Evolutionary conservation across 2,797 vertebrate genomes (phyloP).

Genomic region (Eospalax fontanierii): DNA sequence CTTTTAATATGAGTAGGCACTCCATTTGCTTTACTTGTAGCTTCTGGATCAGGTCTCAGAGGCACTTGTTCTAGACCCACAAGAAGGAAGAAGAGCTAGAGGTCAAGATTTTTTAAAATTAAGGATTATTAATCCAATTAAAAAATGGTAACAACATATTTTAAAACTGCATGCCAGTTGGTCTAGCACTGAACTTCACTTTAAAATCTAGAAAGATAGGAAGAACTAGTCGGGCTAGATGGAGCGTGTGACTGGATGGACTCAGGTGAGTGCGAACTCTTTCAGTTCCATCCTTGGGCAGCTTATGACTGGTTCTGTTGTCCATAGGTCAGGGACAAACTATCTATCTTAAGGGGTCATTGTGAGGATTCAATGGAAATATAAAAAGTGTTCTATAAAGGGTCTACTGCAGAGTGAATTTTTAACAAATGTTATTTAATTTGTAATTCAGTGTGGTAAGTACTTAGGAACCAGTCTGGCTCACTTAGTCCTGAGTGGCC

Average conservation of each 20-base stretch:
- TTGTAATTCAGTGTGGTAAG: not conserved
- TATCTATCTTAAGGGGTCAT: not conserved
- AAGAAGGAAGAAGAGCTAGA: not conserved
- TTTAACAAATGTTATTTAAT: not conserved
- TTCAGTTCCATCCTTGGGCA: not conserved
- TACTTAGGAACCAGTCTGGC: not conserved
- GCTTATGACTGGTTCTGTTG: not conserved
- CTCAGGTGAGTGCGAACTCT: accelerated
- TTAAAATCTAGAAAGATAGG: not conserved
- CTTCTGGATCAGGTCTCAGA: not conserved
- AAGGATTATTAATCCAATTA: not conserved
- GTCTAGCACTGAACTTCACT: not conserved
- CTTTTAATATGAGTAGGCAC: not conserved
- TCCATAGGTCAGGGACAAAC: not conserved
- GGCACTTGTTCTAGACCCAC: not conserved
- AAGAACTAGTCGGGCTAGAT: not conserved
- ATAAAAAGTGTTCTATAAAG: not conserved
- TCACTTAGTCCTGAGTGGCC: not conserved
- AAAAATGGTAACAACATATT: not conserved
- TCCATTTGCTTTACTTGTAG: not conserved
- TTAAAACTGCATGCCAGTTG: not conserved
- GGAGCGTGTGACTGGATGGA: not conserved
- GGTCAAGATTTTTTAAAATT: not conserved
- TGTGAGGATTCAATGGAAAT: not conserved
- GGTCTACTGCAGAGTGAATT: not conserved